Base-by-base conservation (phyloP, 2,113 vertebrate species). In the Catharus minimus region DNA sequence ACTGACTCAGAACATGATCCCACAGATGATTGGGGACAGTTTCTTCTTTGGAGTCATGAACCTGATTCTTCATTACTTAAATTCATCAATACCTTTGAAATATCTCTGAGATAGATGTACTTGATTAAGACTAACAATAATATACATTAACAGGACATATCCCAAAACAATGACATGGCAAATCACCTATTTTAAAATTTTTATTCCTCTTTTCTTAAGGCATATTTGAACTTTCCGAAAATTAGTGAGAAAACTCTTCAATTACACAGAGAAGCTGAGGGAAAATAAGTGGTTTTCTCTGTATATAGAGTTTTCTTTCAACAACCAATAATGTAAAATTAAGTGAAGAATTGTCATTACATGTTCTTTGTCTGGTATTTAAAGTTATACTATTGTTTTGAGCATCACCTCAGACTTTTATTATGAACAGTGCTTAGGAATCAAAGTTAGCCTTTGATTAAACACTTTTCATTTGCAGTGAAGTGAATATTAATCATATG, bases 351-450 rank as follows among this genome's bases (percentile, higher is more conserved):
- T 60, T 60, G 16, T 50, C 36, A 9, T 24, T 30, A 65, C 26
- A n/a, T 58, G 27, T 50, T 80, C 56, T 81, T 82, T 74, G n/a
- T 52, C 32, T 64, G 49, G 27, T 33, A 56, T 78, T 94, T 65
- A 78, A 86, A 67, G 72, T 21, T 27, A 43, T 57, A 32, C 17
- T 39, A 8, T 44, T 82, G 22, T 56, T 33, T 61, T 81, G 44
- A 67, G 52, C 14, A 26, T 74, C 52, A 71, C 22, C 41, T 92
- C 56, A 60, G 33, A 44, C 4, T 3, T 68, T 16, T 67, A 56
- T 39, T 67, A 49, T 24, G n/a, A 52, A 46, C 14, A 84, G 17
- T 21, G 11, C 11, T 60, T 41, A 84, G 22, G 20, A 90, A 41
- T 32, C 28, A 56, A 74, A 80, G 39, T 56, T 44, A 74, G 13